Conservation (phyloP, 1,140 invertebrate genomes). For the Melipona quadrifasciata region DNA sequence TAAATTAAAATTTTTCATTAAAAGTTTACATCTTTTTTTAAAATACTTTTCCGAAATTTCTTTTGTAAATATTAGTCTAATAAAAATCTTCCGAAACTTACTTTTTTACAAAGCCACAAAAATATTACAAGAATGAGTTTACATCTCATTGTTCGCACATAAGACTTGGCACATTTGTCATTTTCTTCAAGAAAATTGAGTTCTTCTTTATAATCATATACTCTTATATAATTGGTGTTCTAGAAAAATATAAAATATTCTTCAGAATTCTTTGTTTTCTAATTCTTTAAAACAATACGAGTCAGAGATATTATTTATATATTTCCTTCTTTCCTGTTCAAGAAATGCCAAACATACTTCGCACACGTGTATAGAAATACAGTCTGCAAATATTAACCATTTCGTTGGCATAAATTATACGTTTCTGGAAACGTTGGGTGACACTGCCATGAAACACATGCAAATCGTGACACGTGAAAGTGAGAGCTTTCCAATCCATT, state of each 20-base stretch:
- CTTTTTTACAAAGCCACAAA: background rate
- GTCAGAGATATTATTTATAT: background rate
- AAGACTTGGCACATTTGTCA: no score
- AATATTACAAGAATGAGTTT: background rate
- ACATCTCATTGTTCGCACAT: no score
- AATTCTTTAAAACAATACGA: background rate
- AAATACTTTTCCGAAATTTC: background rate
- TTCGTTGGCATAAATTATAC: conserved; percentile 29
- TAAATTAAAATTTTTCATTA: background rate
- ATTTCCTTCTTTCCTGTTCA: conserved; percentile 2
- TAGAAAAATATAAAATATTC: background rate
- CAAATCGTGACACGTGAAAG: conserved; percentile 35
- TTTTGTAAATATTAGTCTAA: background rate
- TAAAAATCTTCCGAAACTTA: background rate
- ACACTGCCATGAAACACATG: conserved; percentile 7
- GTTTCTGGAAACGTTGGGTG: background rate
- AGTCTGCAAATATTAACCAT: background rate
- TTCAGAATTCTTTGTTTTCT: background rate
- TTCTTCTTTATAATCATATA: no score
- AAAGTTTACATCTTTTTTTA: background rate
- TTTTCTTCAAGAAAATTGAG: background rate
- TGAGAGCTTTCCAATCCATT: conserved; percentile 41
- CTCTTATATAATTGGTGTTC: no score
- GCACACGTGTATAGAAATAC: background rate
- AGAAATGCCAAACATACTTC: background rate